Percentiles rank a stretch among this genome's conserved stretches.
Conservation (phyloP, 1,140 invertebrate genomes). For the Brachionus rotundiformis region DNA sequence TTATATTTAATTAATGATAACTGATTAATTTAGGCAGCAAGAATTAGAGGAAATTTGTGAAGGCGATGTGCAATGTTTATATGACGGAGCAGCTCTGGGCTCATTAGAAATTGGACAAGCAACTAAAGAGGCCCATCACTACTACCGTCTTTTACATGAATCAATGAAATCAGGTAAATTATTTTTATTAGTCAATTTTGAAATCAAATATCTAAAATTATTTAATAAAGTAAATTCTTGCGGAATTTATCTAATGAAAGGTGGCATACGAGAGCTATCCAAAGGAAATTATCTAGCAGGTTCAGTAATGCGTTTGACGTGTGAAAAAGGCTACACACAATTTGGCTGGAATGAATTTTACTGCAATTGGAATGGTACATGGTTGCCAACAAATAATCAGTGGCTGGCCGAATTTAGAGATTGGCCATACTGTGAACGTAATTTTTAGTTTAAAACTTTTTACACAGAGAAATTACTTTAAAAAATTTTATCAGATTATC, state of each 20-base stretch:
- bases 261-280: constrained; percentile 37
- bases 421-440: constrained; percentile 52
- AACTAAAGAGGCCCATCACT: constrained; percentile 44
- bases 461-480: neutral
- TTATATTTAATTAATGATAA: no score
- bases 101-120: constrained; percentile 45
- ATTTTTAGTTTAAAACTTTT: neutral
- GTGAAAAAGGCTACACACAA: constrained; percentile 49
- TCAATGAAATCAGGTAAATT: constrained; percentile 50
- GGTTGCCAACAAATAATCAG: constrained; percentile 49
- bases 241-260: constrained; percentile 46
- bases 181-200: neutral
- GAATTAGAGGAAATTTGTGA: constrained; percentile 20
- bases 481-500: constrained; percentile 39
- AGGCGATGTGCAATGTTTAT: constrained; percentile 41
- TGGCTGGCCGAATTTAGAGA: constrained; percentile 50
- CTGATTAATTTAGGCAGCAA: neutral
- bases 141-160: constrained; percentile 43
- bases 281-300: constrained; percentile 51
- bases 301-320: constrained; percentile 32
- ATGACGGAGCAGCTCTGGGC: constrained; percentile 43
- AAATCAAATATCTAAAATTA: no score
- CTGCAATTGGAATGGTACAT: constrained; percentile 51
- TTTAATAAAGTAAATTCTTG: constrained; percentile 49
- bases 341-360: constrained; percentile 49